A percentile compares a stretch with the other conserved stretches of the same genome.
Conservation (phyloP, 2,797 vertebrate species). For the Austrolebias charrua region DNA sequence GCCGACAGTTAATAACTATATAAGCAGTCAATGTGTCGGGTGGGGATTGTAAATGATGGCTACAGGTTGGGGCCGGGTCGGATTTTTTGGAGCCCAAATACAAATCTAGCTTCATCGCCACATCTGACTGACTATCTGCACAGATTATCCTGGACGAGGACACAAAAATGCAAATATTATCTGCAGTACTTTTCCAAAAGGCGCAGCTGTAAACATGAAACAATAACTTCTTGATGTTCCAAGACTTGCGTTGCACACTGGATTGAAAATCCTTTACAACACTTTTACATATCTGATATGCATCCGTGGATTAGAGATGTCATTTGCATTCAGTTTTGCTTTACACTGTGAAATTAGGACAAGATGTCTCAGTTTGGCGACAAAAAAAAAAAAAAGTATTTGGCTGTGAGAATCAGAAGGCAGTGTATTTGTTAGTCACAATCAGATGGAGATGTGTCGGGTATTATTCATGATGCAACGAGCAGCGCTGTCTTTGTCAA, state of each 20-base stretch:
- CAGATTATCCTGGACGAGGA: too few relatives aligned
- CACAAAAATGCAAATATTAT: too few relatives aligned
- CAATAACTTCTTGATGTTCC: not conserved
- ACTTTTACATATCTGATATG: not conserved
- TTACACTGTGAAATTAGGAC: slow-evolving; percentile 6
- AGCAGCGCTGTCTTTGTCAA: not conserved
- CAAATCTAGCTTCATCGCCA: too few relatives aligned
- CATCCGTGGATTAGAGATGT: not conserved
- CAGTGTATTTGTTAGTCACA: slow-evolving; percentile 22
- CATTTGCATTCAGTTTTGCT: not conserved
- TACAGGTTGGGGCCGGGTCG: too few relatives aligned
- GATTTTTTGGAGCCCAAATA: too few relatives aligned
- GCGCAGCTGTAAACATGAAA: too few relatives aligned
- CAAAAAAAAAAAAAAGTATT: not conserved
- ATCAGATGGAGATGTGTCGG: slow-evolving; percentile 24
- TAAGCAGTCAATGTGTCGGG: too few relatives aligned
- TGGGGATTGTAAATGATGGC: too few relatives aligned
- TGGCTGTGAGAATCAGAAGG: not conserved
- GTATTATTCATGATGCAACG: slow-evolving; percentile 30
- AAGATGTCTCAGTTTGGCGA: not conserved
- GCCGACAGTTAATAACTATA: too few relatives aligned
- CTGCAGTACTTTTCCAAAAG: too few relatives aligned
- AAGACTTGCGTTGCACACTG: not conserved
- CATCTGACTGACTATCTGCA: too few relatives aligned
- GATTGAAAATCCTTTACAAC: not conserved